These are phyloP conservation scores for Stichodactyla mertensii DNA, from an alignment of 64 coral and sea anemone species.

Conservation along the genomic window DNA sequence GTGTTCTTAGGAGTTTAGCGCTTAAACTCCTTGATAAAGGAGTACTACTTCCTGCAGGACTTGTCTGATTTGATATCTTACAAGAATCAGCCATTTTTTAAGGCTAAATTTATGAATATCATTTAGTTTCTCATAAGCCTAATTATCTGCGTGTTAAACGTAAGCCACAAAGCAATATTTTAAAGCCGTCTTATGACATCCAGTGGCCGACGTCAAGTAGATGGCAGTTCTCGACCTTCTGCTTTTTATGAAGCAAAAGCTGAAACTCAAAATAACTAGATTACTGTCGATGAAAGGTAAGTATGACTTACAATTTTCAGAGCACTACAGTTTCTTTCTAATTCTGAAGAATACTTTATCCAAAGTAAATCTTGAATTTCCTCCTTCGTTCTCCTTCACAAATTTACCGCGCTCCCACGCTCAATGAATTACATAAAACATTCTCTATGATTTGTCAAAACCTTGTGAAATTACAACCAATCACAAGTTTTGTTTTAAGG, in stretches of 20 bases:
- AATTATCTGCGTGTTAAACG: no score
- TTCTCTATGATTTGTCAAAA: not conserved
- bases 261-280: not conserved
- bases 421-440: not conserved
- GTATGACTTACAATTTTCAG: not conserved
- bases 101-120: not conserved
- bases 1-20: not conserved
- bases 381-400: not conserved
- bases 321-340: not conserved
- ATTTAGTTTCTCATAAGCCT: no score
- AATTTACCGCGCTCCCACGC: not conserved
- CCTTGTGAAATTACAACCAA: not conserved
- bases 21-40: not conserved
- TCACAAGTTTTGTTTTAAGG: not conserved
- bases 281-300: not conserved
- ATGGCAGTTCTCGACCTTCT: not conserved
- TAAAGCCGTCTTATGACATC: not conserved
- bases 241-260: not conserved
- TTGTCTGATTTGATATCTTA: not conserved
- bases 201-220: not conserved
- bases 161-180: no score
- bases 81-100: not conserved
- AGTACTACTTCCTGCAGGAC: not conserved
- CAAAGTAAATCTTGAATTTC: no score
- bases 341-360: no score